These are phyloP conservation scores for Apantesis nais DNA, from an alignment of 2,888 invertebrate genomes.

Conservation along the genomic window DNA sequence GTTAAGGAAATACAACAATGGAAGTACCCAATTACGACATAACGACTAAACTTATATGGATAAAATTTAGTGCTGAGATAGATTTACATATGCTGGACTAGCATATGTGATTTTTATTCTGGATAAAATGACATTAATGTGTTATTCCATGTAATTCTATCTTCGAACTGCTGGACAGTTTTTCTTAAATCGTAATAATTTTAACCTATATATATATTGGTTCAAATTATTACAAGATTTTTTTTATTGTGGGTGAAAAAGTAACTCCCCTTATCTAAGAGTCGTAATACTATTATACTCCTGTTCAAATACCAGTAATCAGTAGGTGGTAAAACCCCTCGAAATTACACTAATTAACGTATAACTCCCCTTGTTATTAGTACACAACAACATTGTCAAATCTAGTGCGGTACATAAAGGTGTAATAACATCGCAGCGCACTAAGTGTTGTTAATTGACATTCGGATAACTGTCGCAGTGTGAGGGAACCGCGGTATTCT, in stretches of 20 bases:
- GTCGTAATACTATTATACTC: background rate
- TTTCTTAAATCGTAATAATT: too few species aligned
- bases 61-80: too few species aligned
- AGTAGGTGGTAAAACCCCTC: background rate
- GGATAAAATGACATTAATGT: too few species aligned
- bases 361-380: slow-evolving; percentile 10
- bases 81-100: too few species aligned
- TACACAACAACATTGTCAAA: slow-evolving; percentile 20
- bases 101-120: too few species aligned
- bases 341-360: slow-evolving; percentile 8
- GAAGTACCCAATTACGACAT: too few species aligned
- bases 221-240: background rate
- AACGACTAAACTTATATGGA: too few species aligned
- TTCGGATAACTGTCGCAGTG: slow-evolving; percentile 50
- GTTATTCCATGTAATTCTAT: too few species aligned
- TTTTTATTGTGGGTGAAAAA: background rate
- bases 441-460: slow-evolving; percentile 55
- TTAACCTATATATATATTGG: too few species aligned
- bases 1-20: too few species aligned
- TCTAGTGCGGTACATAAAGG: slow-evolving; percentile 29
- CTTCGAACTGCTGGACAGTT: too few species aligned
- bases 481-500: slow-evolving; percentile 34
- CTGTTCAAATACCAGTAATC: background rate
- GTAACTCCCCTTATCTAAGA: too few species aligned
- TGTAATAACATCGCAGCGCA: slow-evolving; percentile 31